Evolutionary conservation across 2,888 invertebrate genomes (phyloP).

Genomic region (Rhodophaea formosa): DNA sequence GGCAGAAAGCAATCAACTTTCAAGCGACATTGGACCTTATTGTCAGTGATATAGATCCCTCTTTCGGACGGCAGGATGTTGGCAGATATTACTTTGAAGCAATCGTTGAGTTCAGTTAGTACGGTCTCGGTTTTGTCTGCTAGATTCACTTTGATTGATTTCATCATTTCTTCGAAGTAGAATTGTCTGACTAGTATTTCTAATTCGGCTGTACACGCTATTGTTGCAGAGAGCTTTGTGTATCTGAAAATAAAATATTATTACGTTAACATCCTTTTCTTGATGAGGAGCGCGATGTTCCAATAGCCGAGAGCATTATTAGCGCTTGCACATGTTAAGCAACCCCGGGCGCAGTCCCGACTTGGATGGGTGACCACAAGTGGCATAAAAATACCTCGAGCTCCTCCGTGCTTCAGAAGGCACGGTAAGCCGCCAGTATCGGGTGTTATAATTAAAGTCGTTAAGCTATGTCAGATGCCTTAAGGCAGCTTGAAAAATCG

Average conservation of each 20-base stretch:
- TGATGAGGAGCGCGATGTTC: too few species aligned
- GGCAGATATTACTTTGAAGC: conserved; percentile 79
- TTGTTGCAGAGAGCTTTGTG: conserved; percentile 88
- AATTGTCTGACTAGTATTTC: conserved; percentile 87
- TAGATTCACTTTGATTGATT: conserved; percentile 80
- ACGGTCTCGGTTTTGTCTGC: conserved; percentile 67
- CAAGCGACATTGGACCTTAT: conserved; percentile 66
- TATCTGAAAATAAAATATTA: conserved; percentile 72
- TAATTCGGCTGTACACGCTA: conserved; percentile 88
- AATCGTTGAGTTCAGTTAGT: conserved; percentile 78
- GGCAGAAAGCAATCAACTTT: conserved; percentile 76
- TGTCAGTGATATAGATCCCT: conserved; percentile 69
- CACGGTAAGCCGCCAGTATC: too few species aligned
- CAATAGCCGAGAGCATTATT: too few species aligned
- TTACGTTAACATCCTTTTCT: not conserved
- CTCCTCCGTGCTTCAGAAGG: too few species aligned
- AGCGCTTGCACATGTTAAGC: too few species aligned
- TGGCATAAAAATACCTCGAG: too few species aligned
- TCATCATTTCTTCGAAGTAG: conserved; percentile 92
- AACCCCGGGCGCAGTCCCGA: too few species aligned
- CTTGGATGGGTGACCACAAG: too few species aligned
- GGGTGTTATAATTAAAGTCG: too few species aligned
- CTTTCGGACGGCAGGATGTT: conserved; percentile 80
- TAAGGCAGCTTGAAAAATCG: too few species aligned
- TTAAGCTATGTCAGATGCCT: too few species aligned